Evolutionary conservation across 2,113 vertebrate genomes (phyloP).

Genomic region (Theristicus caerulescens): DNA sequence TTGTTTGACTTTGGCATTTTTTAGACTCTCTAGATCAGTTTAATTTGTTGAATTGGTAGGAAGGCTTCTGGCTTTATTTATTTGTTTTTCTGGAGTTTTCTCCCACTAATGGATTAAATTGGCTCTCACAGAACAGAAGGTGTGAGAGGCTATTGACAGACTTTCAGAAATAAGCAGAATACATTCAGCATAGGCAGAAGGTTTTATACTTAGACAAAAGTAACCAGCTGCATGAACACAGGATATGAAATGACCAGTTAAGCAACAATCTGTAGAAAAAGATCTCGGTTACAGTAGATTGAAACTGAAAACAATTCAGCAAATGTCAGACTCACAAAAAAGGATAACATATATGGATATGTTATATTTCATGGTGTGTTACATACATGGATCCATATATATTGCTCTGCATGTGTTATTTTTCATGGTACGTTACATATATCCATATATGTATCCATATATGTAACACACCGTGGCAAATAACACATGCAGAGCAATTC

Average conservation of each 20-base stretch:
- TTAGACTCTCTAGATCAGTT: neutral
- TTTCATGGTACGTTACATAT: neutral
- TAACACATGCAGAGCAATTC: neutral
- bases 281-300: neutral
- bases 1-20: neutral
- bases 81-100: neutral
- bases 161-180: neutral
- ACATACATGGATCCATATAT: no score
- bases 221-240: neutral
- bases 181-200: neutral
- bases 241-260: neutral
- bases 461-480: neutral
- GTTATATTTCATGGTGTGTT: fast-evolving
- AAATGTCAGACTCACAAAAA: neutral
- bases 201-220: neutral
- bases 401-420: neutral
- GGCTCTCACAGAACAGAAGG: neutral
- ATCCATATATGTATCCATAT: no score
- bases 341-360: fast-evolving
- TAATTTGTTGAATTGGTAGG: neutral
- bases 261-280: neutral
- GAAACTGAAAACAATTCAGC: neutral
- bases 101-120: neutral
- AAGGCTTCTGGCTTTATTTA: neutral
- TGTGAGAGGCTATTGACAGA: neutral